These are phyloP conservation scores for Paralichthys olivaceus DNA, from an alignment of 2,113 vertebrate genomes.

Conservation along the genomic window DNA sequence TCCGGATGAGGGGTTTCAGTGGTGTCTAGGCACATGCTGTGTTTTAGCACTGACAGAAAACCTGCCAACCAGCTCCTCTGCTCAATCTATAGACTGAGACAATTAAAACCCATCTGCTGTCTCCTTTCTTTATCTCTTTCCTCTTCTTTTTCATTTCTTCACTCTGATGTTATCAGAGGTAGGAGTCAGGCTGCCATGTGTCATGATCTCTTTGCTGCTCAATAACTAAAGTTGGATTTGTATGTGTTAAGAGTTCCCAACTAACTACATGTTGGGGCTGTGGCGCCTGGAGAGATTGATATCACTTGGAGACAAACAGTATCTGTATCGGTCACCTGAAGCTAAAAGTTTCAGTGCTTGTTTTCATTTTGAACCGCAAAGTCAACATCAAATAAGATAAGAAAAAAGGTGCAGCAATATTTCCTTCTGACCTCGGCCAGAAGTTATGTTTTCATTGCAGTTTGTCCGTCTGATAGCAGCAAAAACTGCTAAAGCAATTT, in stretches of 20 bases:
- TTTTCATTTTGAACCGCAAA: too few relatives aligned
- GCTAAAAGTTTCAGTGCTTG: too few relatives aligned
- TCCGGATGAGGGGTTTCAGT: conserved; percentile 60
- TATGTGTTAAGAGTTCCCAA: background rate
- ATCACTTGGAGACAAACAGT: background rate
- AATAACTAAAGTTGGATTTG: background rate
- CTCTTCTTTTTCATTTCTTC: conserved; percentile 22
- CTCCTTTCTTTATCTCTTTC: conserved; percentile 16
- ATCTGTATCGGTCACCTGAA: background rate
- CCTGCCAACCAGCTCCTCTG: conserved; percentile 63
- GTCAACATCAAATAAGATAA: background rate
- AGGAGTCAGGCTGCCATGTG: background rate
- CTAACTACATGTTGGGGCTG: background rate
- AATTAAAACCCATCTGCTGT: conserved; percentile 58
- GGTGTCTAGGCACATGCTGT: conserved; percentile 61
- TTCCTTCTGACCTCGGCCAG: background rate
- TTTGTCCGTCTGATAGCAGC: too few relatives aligned
- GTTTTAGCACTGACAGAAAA: conserved; percentile 56
- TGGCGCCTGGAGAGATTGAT: background rate
- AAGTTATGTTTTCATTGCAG: too few relatives aligned
- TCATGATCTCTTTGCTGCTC: background rate
- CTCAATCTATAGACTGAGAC: conserved; percentile 43
- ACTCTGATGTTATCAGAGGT: background rate
- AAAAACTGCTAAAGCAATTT: too few relatives aligned
- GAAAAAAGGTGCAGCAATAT: background rate